Evolutionary conservation across 2,113 vertebrate genomes (phyloP).

Genomic region (Oryzias melastigma): DNA sequence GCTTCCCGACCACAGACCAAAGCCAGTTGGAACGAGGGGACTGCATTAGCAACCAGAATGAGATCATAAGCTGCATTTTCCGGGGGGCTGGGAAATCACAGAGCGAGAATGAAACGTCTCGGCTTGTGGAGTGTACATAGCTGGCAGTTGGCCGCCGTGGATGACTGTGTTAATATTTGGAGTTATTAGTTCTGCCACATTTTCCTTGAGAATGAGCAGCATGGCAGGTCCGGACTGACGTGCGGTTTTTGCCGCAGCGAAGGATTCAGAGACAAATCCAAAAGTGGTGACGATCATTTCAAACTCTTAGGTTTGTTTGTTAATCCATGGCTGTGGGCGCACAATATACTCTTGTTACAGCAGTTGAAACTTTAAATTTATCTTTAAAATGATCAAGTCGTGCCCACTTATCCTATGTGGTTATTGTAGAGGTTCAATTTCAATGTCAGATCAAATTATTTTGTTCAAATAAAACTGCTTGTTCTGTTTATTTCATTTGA

Average conservation of each 20-base stretch:
- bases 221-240: constrained; percentile 50
- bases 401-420: too few species aligned
- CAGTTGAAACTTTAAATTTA: constrained; percentile 10
- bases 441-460: too few species aligned
- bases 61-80: constrained; percentile 64
- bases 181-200: constrained; percentile 72
- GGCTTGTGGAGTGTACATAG: constrained; percentile 44
- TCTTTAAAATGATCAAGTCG: too few species aligned
- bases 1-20: constrained; percentile 64
- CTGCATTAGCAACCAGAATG: constrained; percentile 72
- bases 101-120: constrained; percentile 65
- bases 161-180: constrained; percentile 68
- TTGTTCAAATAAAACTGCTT: too few species aligned
- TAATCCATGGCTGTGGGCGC: constrained; percentile 23
- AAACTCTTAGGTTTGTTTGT: background rate
- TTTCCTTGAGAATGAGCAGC: constrained; percentile 53
- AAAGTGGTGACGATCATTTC: constrained; percentile 53
- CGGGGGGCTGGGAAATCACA: constrained; percentile 68
- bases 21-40: constrained; percentile 53
- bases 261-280: constrained; percentile 41
- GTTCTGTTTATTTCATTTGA: too few species aligned
- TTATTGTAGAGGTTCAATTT: too few species aligned
- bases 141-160: constrained; percentile 56
- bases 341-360: constrained; percentile 7
- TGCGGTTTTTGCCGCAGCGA: constrained; percentile 34